Evolutionary conservation across 37 sponge, comb jelly and placozoan species (phyloP), one percentile per base, ranked within the genome.

Genomic region (Chondrosia reniformis): DNA sequence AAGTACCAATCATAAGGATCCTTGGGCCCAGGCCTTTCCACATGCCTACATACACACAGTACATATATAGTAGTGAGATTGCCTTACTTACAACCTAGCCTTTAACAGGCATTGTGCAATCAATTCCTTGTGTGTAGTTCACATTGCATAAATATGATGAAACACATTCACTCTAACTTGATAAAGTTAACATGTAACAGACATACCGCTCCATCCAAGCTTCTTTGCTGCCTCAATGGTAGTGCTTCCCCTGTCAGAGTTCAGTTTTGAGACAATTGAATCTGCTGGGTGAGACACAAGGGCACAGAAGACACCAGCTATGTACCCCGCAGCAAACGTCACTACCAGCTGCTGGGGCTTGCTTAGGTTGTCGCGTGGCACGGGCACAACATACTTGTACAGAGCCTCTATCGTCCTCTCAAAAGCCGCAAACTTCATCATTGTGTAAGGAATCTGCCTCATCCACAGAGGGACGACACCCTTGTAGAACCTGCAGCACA

Each of bases 381-480:
- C 83, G 38, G 99, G 99, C 19, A 98, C 99, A 33, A 98, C 99
- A 57, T 98, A 77, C 67, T 92, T 92, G 93, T 98, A 98, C 33
- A 98, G 85, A 80, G 92, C 84, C 83, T 98, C 99, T 13, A 98
- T 89, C 5, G 99, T 98, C 33, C 96, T 74, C 86, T 98, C 99
- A 80, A 98, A 98, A 56, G 91, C 91, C 34, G 99, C 96, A 89
- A 98, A 98, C 84, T 98, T 98, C 99, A 98, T 98, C 99, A 98
- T 98, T 21, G 99, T 98, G 93, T 98, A 98, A 7, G 99, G 99
- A 39, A 98, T 98, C 86, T 98, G 99, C 40, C 99, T 64, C 84
- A 90, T 74, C 99, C 99, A 98, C 40, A 98, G 91, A 24, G 99
- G 99, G 15, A 83, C 59, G 25, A 98, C 86, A 32, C 99, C 99